These are phyloP conservation scores for Platysteira castanea DNA, from an alignment of 2,113 vertebrate genomes.

Conservation along the genomic window DNA sequence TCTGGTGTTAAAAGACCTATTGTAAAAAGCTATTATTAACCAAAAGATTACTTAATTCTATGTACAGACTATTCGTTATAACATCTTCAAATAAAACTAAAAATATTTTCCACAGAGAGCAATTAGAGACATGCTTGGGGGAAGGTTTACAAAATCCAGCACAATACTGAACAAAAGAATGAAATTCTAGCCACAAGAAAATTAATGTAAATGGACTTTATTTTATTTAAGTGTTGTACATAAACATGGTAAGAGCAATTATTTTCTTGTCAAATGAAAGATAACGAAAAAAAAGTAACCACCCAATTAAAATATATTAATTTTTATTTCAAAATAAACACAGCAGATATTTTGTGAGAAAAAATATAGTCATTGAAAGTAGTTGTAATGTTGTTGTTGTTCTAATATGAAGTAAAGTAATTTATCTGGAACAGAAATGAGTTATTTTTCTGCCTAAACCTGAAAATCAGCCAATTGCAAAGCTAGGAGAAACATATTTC, in stretches of 20 bases:
- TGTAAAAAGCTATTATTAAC: neutral
- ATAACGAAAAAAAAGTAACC: constrained; percentile 1
- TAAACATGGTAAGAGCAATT: neutral
- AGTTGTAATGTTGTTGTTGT: neutral
- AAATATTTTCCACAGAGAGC: neutral
- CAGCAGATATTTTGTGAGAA: neutral
- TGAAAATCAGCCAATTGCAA: neutral
- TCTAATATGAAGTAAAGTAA: neutral
- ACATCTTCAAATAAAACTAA: neutral
- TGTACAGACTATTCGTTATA: neutral
- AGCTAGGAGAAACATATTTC: neutral
- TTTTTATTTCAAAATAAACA: neutral
- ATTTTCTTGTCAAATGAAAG: neutral
- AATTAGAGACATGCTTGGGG: neutral
- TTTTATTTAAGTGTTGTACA: neutral
- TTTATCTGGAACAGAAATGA: neutral
- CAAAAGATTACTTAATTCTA: neutral
- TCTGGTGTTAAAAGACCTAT: neutral
- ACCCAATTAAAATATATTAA: neutral
- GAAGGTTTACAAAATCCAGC: neutral
- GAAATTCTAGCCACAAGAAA: neutral
- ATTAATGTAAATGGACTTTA: neutral
- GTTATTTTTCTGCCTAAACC: neutral
- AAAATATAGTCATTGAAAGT: neutral
- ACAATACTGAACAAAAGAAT: neutral